Evolutionary conservation across 2,888 invertebrate species (phyloP).

Genomic region (Platypus cylindrus): DNA sequence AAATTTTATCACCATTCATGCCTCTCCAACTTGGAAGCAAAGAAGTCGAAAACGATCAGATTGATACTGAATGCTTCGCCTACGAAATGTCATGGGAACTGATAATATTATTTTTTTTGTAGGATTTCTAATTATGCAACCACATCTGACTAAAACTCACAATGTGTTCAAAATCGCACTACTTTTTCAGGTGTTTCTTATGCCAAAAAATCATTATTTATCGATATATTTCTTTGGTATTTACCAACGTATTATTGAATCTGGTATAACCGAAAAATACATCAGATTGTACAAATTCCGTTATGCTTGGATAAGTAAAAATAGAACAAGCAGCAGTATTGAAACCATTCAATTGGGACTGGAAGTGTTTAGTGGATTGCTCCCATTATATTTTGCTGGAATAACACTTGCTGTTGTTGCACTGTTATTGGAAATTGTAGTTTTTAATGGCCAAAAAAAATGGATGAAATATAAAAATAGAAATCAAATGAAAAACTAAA

Average conservation of each 20-base stretch:
- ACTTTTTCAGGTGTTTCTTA: not conserved
- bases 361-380: conserved; percentile 3
- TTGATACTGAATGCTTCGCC: too few relatives aligned
- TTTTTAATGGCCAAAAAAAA: too few relatives aligned
- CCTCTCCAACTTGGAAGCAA: too few relatives aligned
- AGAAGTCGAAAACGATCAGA: too few relatives aligned
- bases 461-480: too few relatives aligned
- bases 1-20: too few relatives aligned
- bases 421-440: not conserved
- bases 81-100: too few relatives aligned
- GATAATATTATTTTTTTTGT: not conserved
- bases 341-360: too few relatives aligned
- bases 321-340: not conserved
- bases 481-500: too few relatives aligned
- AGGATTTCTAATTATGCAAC: conserved; percentile 6
- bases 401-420: not conserved
- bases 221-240: conserved; percentile 2
- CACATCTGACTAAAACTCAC: conserved; percentile 2
- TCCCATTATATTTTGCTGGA: conserved; percentile 1
- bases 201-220: conserved; percentile 5
- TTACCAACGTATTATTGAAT: conserved; percentile 2
- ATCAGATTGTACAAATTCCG: conserved; percentile 1
- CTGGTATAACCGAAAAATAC: conserved; percentile 4
- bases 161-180: conserved; percentile 1
- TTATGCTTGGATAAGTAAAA: not conserved